Base-by-base conservation (phyloP, 2,113 vertebrate genomes). In the Glaucomys volans region DNA sequence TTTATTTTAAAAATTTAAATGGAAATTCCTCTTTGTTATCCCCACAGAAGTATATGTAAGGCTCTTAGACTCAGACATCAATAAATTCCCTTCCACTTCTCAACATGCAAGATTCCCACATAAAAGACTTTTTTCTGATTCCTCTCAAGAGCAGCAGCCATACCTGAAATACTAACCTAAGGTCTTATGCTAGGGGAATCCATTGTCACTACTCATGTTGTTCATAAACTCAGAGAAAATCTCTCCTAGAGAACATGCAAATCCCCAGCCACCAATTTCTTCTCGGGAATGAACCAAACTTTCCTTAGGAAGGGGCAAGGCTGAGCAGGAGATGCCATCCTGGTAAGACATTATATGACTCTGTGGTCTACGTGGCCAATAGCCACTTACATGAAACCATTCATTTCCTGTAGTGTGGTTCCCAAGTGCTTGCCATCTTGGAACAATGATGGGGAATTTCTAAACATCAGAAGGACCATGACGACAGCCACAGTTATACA, bases 391-490 rank as follows among this genome's bases (percentile, higher is more conserved):
- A 37, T 79, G 62, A 96, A 98, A 80, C 77, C 87, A 37, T 80
- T 92, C 87, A 89, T 95, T 97, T 97, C 90, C 95, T 89, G 87
- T 35, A 37, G 37, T 40, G 67, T 42, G 42, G 87, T 80, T 94
- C 95, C 90, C 90, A 87, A 92, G 54, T 22, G 94, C 95, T 95
- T 90, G 87, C 74, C n/a, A 95, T 96, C 90, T 95, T 96, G 96
- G 89, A 96, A 96, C 93, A 96, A 96, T 83, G 79, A 87, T 69
- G 85, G 87, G 97, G 96, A 97, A 87, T 86, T 95, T 97, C 87
- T 94, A 69, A 84, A 77, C 67, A n/a, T 32, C 40, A 95, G 69
- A 72, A 95, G 35, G 54, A 74, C 28, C 14, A 30, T 93, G 90
- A 94, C 1, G 14, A 94, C 80, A 95, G 28, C 86, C 85, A 57